These are phyloP conservation scores for Calycopis cecrops DNA, from an alignment of 1,140 invertebrate genomes.

Conservation along the genomic window DNA sequence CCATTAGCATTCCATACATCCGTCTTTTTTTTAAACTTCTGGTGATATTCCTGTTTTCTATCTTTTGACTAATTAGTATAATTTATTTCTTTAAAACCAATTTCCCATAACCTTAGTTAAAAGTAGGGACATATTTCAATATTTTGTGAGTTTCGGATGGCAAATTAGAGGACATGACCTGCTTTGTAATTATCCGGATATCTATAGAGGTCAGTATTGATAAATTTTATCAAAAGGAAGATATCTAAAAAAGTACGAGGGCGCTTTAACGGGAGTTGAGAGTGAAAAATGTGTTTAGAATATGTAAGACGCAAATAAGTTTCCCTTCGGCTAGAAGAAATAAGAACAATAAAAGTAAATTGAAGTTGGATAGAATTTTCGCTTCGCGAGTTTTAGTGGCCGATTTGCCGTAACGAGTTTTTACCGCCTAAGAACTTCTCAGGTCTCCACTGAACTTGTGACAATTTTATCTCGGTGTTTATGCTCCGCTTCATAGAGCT, in stretches of 20 bases:
- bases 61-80: too few relatives aligned
- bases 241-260: neutral
- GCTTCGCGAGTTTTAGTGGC: constrained; percentile 69
- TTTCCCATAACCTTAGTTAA: too few relatives aligned
- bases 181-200: too few relatives aligned
- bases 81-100: too few relatives aligned
- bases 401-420: constrained; percentile 71
- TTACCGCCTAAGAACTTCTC: constrained; percentile 67
- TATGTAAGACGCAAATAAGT: constrained; percentile 51
- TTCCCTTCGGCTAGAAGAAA: constrained; percentile 52
- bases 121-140: too few relatives aligned
- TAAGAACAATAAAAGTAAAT: constrained; percentile 72
- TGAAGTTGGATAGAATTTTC: constrained; percentile 73
- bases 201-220: too few relatives aligned
- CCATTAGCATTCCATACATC: too few relatives aligned
- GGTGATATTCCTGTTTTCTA: too few relatives aligned
- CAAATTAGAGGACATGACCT: too few relatives aligned
- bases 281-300: constrained; percentile 59
- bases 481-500: constrained; percentile 8
- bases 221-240: too few relatives aligned
- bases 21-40: too few relatives aligned
- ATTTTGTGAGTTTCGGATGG: too few relatives aligned
- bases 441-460: constrained; percentile 37
- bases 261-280: constrained; percentile 41
- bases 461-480: constrained; percentile 23